Evolutionary conservation across 2,888 invertebrate genomes (phyloP).

Genomic region (Coenonympha glycerion): DNA sequence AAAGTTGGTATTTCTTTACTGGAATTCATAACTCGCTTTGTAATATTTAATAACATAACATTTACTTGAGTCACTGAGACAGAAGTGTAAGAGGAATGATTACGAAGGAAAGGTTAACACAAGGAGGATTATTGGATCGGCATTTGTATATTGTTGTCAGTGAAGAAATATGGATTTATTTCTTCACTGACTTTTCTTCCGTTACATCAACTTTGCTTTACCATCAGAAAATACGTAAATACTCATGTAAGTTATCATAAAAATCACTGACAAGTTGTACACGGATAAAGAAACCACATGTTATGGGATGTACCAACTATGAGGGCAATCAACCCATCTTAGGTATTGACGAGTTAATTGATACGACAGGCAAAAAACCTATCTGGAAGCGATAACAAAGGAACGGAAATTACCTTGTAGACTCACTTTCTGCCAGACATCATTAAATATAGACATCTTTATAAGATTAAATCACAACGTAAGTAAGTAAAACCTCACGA

Average conservation of each 20-base stretch:
- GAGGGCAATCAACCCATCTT: slow-evolving; percentile 61
- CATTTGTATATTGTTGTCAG: too few species aligned
- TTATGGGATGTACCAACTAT: slow-evolving; percentile 70
- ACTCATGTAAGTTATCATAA: neutral
- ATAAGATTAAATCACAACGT: neutral
- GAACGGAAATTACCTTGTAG: slow-evolving; percentile 40
- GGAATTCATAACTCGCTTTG: slow-evolving; percentile 1
- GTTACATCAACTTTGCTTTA: too few species aligned
- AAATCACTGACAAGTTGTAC: neutral
- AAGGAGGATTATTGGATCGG: too few species aligned
- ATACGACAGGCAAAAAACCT: slow-evolving; percentile 34
- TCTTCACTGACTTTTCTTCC: too few species aligned
- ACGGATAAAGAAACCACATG: slow-evolving; percentile 41
- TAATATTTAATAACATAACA: neutral
- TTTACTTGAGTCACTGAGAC: neutral
- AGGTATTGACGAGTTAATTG: slow-evolving; percentile 53
- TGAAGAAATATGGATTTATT: too few species aligned
- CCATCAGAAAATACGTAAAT: neutral
- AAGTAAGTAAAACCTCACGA: neutral
- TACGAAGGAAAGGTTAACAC: too few species aligned
- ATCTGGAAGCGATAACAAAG: slow-evolving; percentile 46
- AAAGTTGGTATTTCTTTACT: neutral
- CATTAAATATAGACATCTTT: neutral
- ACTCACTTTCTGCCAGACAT: slow-evolving; percentile 12
- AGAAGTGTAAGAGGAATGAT: too few species aligned